Evolutionary conservation across 2,113 vertebrate species (phyloP).

Genomic region (Symphodus melops): DNA sequence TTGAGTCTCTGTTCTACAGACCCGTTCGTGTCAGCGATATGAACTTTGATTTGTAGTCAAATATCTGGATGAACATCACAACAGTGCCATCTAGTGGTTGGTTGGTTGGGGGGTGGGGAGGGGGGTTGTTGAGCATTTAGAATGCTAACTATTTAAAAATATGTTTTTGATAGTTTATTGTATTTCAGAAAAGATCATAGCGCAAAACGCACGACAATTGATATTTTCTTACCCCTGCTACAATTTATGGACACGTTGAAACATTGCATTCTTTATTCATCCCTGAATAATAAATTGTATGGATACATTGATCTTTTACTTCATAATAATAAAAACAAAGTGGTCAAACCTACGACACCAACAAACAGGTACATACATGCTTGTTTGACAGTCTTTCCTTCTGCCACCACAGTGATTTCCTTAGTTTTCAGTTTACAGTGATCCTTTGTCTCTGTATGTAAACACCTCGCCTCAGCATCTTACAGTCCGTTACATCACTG

Average conservation of each 20-base stretch:
- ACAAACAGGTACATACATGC: constrained; percentile 6
- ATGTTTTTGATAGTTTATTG: background rate
- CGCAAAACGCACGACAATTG: background rate
- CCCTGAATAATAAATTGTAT: constrained; percentile 37
- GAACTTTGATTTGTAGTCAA: background rate
- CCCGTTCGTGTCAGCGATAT: too few relatives aligned
- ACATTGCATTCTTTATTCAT: constrained; percentile 12
- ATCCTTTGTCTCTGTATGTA: constrained; percentile 41
- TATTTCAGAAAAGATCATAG: too few relatives aligned
- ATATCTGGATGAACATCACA: background rate
- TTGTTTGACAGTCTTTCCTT: constrained; percentile 12
- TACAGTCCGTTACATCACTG: background rate
- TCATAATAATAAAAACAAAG: constrained; percentile 14
- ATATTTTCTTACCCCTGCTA: background rate
- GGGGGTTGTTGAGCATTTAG: background rate
- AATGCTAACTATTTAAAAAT: background rate
- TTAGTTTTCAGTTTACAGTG: constrained; percentile 30
- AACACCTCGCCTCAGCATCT: constrained; percentile 7
- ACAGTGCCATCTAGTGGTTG: background rate
- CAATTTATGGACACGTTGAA: background rate
- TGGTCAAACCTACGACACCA: constrained; percentile 7
- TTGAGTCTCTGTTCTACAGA: too few relatives aligned
- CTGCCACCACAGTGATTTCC: constrained; percentile 30
- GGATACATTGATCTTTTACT: background rate
- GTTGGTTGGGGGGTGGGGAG: too few relatives aligned